These are phyloP conservation scores for Ptychoptera albimana DNA, from an alignment of 2,888 invertebrate species.

Conservation along the genomic window DNA sequence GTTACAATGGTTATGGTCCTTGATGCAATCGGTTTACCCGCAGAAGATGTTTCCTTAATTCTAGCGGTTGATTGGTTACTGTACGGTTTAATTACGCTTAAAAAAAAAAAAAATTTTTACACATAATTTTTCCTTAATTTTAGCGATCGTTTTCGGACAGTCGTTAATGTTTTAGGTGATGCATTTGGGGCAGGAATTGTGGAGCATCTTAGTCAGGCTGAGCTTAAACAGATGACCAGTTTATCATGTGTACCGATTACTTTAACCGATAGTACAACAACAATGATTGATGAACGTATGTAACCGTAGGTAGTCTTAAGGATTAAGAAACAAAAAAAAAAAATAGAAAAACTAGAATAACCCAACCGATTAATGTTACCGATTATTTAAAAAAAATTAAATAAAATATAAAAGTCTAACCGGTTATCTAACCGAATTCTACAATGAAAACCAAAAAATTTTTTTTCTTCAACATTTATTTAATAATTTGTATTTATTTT, in stretches of 20 bases:
- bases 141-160: slow-evolving; percentile 39
- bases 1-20: slow-evolving; percentile 67
- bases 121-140: not conserved
- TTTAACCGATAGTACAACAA: not conserved
- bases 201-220: slow-evolving; percentile 41
- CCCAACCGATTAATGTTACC: too few species aligned
- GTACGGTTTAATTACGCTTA: slow-evolving; percentile 31
- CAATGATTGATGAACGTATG: slow-evolving; percentile 7
- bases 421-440: too few species aligned
- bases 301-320: too few species aligned
- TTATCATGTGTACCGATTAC: not conserved
- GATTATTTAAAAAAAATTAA: too few species aligned
- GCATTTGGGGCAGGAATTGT: slow-evolving; percentile 61
- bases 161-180: slow-evolving; percentile 60
- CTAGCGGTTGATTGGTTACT: slow-evolving; percentile 54
- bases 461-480: too few species aligned
- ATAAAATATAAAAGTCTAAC: too few species aligned
- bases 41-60: slow-evolving; percentile 48
- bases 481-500: too few species aligned
- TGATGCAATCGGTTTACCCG: slow-evolving; percentile 50
- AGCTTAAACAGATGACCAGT: slow-evolving; percentile 32
- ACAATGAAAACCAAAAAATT: too few species aligned
- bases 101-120: not conserved
- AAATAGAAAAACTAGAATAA: too few species aligned
- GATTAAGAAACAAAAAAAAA: too few species aligned